phyloP scores from a whole-genome alignment of 2,888 invertebrate genomes.

The Epinotia brunnichana region DNA sequence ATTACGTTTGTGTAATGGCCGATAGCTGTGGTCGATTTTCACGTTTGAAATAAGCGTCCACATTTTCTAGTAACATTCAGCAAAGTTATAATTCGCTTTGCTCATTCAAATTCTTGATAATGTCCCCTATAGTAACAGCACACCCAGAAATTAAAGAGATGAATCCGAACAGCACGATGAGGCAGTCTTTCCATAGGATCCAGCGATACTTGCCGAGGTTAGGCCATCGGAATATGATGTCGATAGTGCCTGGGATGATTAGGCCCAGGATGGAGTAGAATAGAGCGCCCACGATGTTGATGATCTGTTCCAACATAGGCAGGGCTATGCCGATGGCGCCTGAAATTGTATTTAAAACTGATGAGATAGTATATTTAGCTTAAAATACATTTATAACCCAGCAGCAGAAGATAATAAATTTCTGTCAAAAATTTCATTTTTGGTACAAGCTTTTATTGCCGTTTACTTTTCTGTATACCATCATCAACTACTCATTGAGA shows the following conservation, averaged over 20 bases:
- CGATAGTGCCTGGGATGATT: constrained; percentile 89
- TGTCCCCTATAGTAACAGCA: constrained; percentile 68
- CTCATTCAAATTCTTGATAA: constrained; percentile 77
- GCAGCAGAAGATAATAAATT: too few species aligned
- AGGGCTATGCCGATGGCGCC: constrained; percentile 88
- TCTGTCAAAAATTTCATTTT: too few species aligned
- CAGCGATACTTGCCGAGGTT: constrained; percentile 87
- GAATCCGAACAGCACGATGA: constrained; percentile 85
- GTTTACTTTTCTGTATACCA: too few species aligned
- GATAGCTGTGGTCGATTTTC: not conserved
- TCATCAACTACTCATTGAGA: too few species aligned
- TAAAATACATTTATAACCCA: not conserved
- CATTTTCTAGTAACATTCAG: not conserved
- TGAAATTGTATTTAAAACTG: constrained; percentile 47
- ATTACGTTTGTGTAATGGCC: not conserved
- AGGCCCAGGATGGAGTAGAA: constrained; percentile 89
- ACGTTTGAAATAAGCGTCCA: not conserved
- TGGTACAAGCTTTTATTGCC: too few species aligned
- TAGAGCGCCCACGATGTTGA: constrained; percentile 78
- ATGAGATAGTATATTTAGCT: not conserved
- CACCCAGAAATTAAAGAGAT: constrained; percentile 86
- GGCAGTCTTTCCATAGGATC: constrained; percentile 87
- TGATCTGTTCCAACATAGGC: constrained; percentile 78
- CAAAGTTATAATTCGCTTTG: constrained; percentile 46
- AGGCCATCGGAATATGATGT: constrained; percentile 88